These are phyloP conservation scores for Clupea harengus DNA, from an alignment of 2,113 vertebrate species.

Conservation along the genomic window DNA sequence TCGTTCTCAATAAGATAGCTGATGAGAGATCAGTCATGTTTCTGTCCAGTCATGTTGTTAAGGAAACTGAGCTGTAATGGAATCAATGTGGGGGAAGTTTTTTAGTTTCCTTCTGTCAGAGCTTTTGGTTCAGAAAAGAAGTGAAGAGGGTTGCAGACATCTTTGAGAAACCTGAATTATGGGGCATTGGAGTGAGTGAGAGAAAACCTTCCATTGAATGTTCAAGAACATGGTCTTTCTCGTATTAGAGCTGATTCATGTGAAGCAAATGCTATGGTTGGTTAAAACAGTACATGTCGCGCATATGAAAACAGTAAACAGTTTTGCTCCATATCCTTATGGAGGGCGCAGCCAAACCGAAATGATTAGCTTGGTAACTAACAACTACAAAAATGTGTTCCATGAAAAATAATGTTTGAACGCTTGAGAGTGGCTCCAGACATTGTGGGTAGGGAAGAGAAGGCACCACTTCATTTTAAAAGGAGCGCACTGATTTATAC, in stretches of 20 bases:
- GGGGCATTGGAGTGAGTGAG: background rate
- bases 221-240: background rate
- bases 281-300: background rate
- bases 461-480: background rate
- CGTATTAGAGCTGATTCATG: background rate
- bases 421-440: background rate
- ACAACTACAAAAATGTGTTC: background rate
- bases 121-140: background rate
- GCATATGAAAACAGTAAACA: background rate
- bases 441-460: background rate
- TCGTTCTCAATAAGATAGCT: slow-evolving; percentile 11
- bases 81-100: background rate
- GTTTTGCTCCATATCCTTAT: background rate
- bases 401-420: background rate
- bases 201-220: background rate
- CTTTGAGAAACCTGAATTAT: background rate
- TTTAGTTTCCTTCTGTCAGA: background rate
- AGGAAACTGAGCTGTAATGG: background rate
- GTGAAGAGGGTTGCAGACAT: background rate
- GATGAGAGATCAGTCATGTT: background rate
- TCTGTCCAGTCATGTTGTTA: background rate
- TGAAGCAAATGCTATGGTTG: background rate
- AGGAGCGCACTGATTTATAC: background rate
- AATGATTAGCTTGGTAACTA: background rate
- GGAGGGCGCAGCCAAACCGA: background rate